A percentile compares a stretch with the other conserved stretches of the same genome.
These are phyloP conservation scores for Drosophila kikkawai DNA, from an alignment of 1,140 invertebrate species.

Conservation along the genomic window DNA sequence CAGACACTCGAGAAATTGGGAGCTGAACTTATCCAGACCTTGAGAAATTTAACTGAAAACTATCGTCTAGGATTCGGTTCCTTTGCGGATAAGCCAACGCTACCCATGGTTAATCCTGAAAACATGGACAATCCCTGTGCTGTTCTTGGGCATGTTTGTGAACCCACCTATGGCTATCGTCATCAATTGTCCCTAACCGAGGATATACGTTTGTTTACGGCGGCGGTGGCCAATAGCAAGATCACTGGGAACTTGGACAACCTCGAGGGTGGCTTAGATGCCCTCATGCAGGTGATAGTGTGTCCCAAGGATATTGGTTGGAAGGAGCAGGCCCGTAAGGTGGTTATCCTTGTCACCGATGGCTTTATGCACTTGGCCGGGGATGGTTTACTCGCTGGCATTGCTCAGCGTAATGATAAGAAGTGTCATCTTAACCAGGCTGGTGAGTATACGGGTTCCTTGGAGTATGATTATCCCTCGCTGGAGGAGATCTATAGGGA, in stretches of 20 bases:
- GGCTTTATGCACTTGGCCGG: conserved; percentile 88
- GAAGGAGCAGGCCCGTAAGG: conserved; percentile 86
- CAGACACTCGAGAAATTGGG: conserved; percentile 91
- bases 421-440: conserved; percentile 86
- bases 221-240: conserved; percentile 87
- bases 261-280: conserved; percentile 99
- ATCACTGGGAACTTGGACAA: conserved; percentile 99
- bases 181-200: conserved; percentile 89
- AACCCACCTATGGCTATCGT: conserved; percentile 89
- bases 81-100: conserved; percentile 93
- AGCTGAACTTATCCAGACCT: conserved; percentile 87
- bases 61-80: conserved; percentile 94
- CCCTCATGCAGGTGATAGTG: conserved; percentile 98
- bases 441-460: conserved; percentile 86
- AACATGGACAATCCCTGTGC: conserved; percentile 87
- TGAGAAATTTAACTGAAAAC: conserved; percentile 92
- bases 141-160: conserved; percentile 81
- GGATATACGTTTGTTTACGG: conserved; percentile 86
- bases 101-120: conserved; percentile 89
- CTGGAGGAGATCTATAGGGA: conserved; percentile 87
- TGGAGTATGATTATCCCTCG: conserved; percentile 88
- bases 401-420: conserved; percentile 86
- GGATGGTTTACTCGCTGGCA: conserved; percentile 87
- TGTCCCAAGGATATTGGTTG: conserved; percentile 91
- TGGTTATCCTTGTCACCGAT: conserved; percentile 88